Percentiles rank a stretch among this genome's conserved stretches.
Conservation (phyloP, 2,888 invertebrate species). For the Napeogenes sylphis region DNA sequence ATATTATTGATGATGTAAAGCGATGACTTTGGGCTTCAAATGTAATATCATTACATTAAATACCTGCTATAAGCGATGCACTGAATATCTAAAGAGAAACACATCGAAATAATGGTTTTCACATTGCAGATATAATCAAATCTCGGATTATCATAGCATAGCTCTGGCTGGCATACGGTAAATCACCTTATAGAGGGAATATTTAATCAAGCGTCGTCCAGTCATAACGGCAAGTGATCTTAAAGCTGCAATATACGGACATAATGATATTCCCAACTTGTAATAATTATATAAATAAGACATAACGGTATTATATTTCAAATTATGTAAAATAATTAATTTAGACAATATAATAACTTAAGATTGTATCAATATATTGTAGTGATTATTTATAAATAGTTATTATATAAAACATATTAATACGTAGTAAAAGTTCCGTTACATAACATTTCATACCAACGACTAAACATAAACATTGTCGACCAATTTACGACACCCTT, state of each 20-base stretch:
- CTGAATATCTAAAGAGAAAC: slow-evolving; percentile 1
- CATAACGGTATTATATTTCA: neutral
- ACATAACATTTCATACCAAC: too few species aligned
- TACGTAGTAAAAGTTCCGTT: too few species aligned
- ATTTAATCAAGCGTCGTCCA: slow-evolving; percentile 23
- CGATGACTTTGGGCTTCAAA: too few species aligned
- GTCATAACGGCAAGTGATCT: slow-evolving; percentile 11
- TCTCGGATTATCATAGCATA: slow-evolving; percentile 21
- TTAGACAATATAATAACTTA: too few species aligned
- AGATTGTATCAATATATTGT: too few species aligned
- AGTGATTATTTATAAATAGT: too few species aligned
- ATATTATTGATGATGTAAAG: too few species aligned
- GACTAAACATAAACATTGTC: too few species aligned
- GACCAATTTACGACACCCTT: too few species aligned
- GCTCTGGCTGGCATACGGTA: slow-evolving; percentile 19
- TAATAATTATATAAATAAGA: neutral
- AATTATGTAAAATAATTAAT: neutral
- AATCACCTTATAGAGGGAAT: slow-evolving; percentile 29
- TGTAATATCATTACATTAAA: too few species aligned
- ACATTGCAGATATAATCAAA: slow-evolving; percentile 23
- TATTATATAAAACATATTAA: too few species aligned
- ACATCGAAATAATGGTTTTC: slow-evolving; percentile 22
- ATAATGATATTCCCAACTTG: slow-evolving; percentile 1
- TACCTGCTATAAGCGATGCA: too few species aligned
- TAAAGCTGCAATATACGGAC: slow-evolving; percentile 4